Evolutionary conservation across 2,888 invertebrate genomes (phyloP).

Genomic region (Diplazon laetatorius): DNA sequence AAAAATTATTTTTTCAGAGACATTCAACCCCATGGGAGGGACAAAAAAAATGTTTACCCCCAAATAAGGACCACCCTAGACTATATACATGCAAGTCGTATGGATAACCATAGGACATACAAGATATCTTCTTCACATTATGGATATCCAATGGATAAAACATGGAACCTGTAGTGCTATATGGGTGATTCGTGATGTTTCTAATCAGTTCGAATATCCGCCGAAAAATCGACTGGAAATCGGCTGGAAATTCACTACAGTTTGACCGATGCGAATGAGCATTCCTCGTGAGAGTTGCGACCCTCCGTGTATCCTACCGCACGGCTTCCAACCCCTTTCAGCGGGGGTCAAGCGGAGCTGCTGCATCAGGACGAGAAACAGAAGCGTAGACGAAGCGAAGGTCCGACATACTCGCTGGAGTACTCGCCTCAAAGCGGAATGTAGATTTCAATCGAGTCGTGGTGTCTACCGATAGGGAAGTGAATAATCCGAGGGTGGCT

Average conservation of each 20-base stretch:
- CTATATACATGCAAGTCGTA: no score
- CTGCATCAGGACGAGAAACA: conserved; percentile 50
- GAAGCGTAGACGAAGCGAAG: conserved; percentile 41
- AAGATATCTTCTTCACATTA: no score
- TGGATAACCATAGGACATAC: no score
- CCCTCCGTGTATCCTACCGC: conserved; percentile 18
- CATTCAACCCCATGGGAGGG: no score
- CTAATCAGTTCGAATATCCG: neutral
- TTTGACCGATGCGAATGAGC: conserved; percentile 30
- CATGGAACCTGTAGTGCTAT: no score
- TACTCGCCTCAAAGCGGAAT: conserved; percentile 72
- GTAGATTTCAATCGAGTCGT: conserved; percentile 76
- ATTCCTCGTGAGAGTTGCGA: conserved; percentile 29
- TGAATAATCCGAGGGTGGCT: conserved; percentile 72
- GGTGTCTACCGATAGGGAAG: conserved; percentile 73
- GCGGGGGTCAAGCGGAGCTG: conserved; percentile 41
- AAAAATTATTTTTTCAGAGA: no score
- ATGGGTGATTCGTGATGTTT: no score
- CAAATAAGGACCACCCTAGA: no score
- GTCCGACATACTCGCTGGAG: conserved; percentile 63
- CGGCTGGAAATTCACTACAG: conserved; percentile 3
- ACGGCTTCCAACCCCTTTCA: conserved; percentile 58
- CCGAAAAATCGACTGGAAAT: conserved; percentile 47
- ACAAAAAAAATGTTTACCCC: no score
- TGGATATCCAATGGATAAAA: no score